Base-by-base conservation (phyloP, 2,113 vertebrate genomes). In the Halcyon senegalensis region DNA sequence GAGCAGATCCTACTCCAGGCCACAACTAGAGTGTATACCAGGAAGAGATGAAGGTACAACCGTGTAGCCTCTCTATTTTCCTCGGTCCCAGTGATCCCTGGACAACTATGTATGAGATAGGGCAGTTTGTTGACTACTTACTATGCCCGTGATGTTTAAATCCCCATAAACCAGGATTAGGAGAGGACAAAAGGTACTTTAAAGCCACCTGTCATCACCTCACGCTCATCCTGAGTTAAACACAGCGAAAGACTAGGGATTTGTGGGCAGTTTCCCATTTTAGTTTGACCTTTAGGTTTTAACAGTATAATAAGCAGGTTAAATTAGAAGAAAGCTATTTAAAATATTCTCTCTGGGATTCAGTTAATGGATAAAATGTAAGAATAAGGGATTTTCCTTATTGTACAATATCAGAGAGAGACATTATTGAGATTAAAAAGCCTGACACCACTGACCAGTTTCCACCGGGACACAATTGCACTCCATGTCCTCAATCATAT, bases 151-250 rank as follows among this genome's bases (percentile, higher is more conserved):
- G 87, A 96, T 94, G 87, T 93, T 96, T 95, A 96, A 96, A 95
- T 96, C 91, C 91, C 73, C 91, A 56, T 97, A 91, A 97, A 96
- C 53, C 84, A 85, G 94, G 94, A 97, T 96, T 96, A 96, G 48
- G 64, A 89, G 91, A 80, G 93, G 93, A 95, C 95, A 96, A 96
- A 94, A 87, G 74, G 94, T 95, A 96, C 84, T 95, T 96, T 95
- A 94, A 97, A 97, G 89, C 76, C 93, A 97, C 95, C 95, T 96
- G 93, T 94, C 96, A 95, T 89, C 85, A 94, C 81, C 89, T 90
- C 69, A 72, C 7, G 8, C 44, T 92, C 86, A 93, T 64, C 91
- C 89, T 10, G 16, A 89, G 84, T 87, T 95, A 87, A 94, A 95
- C 53, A 84, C 87, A 68, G 66, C 51, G 77, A 82, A 96, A 95